Evolutionary conservation across 2,888 invertebrate genomes (phyloP).

Genomic region (Rhodophaea formosa): DNA sequence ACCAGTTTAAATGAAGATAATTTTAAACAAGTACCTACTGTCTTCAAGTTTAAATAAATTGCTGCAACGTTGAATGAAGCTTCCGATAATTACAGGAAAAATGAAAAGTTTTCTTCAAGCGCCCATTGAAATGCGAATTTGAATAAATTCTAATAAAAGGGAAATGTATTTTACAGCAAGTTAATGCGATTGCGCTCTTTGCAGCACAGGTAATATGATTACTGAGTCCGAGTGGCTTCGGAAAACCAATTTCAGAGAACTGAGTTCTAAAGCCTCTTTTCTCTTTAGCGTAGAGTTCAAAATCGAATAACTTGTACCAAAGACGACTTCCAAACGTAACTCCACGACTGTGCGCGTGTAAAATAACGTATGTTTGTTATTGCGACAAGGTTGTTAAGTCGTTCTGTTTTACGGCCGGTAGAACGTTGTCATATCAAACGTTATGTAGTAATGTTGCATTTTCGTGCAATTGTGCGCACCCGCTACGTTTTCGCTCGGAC

Average conservation of each 20-base stretch:
- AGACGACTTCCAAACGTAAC: constrained; percentile 23
- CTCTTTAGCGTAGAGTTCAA: constrained; percentile 22
- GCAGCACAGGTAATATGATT: constrained; percentile 50
- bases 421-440: constrained; percentile 44
- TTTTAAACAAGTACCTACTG: no score
- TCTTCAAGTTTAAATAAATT: no score
- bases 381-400: constrained; percentile 49
- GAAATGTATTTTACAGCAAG: constrained; percentile 33
- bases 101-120: constrained; percentile 6
- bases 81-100: neutral
- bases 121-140: neutral
- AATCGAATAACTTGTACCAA: constrained; percentile 18
- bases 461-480: constrained; percentile 54
- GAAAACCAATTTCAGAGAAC: constrained; percentile 26
- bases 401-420: constrained; percentile 37
- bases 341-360: constrained; percentile 34
- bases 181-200: constrained; percentile 37
- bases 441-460: constrained; percentile 41
- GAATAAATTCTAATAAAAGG: constrained; percentile 33
- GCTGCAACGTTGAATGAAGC: neutral
- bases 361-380: constrained; percentile 44
- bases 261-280: constrained; percentile 17
- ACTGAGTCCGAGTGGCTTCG: constrained; percentile 48
- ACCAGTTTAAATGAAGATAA: no score
- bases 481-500: constrained; percentile 62